These are phyloP conservation scores for Calidris pugnax DNA, from an alignment of 2,113 vertebrate species.

Conservation along the genomic window DNA sequence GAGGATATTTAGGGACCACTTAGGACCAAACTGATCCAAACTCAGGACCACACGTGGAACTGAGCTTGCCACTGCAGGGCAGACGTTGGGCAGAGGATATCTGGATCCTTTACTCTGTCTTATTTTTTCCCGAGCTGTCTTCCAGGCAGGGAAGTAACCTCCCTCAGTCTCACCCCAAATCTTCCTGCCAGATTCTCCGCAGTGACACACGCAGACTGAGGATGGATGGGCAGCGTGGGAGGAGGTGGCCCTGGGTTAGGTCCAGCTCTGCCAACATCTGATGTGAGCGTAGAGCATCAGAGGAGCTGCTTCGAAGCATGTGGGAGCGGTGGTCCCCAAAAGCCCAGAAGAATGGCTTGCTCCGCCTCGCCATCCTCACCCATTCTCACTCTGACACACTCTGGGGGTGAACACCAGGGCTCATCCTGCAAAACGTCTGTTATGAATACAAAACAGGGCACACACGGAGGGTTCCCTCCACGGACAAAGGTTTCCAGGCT, in stretches of 20 bases:
- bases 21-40: background rate
- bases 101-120: background rate
- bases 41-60: background rate
- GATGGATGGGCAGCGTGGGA: accelerated
- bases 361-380: background rate
- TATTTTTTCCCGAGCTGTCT: background rate
- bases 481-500: background rate
- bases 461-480: background rate
- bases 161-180: background rate
- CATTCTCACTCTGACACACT: background rate
- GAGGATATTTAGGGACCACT: background rate
- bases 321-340: background rate
- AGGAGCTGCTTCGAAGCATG: background rate
- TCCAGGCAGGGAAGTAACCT: background rate
- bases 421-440: background rate
- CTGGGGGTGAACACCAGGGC: background rate
- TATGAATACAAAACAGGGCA: background rate
- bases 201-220: background rate
- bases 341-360: background rate
- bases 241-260: background rate
- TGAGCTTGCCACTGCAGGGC: background rate
- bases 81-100: background rate
- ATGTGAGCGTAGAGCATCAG: background rate
- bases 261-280: background rate
- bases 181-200: background rate